A percentile compares a stretch with the other conserved stretches of the same genome.
Conservation (phyloP, 2,888 invertebrate species). For the Pseudococcus longispinus region DNA sequence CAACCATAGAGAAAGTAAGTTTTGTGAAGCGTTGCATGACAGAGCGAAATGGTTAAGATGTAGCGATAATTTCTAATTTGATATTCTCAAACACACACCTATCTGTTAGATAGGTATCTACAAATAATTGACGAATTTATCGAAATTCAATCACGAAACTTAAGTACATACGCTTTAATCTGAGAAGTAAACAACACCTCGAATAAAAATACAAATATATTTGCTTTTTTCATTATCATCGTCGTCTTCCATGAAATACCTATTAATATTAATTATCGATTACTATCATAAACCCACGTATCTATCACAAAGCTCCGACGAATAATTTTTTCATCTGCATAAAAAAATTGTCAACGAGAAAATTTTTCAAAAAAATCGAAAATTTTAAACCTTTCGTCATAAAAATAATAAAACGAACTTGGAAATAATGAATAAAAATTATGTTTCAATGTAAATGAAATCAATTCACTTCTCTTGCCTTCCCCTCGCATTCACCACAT, state of each 20-base stretch:
- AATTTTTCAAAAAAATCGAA: too few species aligned
- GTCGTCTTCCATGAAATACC: neutral
- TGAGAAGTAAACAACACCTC: neutral
- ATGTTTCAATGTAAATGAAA: neutral
- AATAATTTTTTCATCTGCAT: neutral
- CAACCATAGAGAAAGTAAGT: slow-evolving; percentile 2
- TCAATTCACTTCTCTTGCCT: neutral
- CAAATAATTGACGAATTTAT: slow-evolving; percentile 4
- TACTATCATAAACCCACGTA: neutral
- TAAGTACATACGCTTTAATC: neutral
- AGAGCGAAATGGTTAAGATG: neutral
- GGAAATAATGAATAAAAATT: neutral
- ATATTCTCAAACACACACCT: neutral
- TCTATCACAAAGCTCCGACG: too few species aligned
- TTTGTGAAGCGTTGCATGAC: slow-evolving; percentile 42
- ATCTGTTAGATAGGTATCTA: neutral
- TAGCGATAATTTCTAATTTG: slow-evolving; percentile 19
- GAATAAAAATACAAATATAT: neutral
- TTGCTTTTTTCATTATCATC: neutral
- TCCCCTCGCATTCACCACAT: neutral
- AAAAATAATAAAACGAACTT: too few species aligned
- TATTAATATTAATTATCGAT: neutral
- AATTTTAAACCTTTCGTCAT: too few species aligned
- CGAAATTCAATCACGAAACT: neutral
- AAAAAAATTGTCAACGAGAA: neutral